Evolutionary conservation across 2,113 vertebrate genomes (phyloP).

Genomic region (Apteryx mantelli): DNA sequence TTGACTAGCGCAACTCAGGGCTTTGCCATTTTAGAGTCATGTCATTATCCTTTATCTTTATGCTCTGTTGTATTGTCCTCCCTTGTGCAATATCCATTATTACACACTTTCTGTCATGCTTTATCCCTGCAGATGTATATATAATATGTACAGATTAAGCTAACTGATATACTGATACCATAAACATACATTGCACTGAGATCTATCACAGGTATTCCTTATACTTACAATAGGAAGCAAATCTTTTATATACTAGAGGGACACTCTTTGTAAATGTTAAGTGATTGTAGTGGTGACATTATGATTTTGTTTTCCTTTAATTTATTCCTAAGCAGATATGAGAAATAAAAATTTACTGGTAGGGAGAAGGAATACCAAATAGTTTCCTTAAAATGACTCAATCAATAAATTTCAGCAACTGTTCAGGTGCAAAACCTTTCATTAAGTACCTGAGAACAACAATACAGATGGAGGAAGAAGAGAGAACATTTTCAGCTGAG

Average conservation of each 20-base stretch:
- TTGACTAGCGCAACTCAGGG: neutral
- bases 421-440: neutral
- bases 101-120: neutral
- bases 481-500: neutral
- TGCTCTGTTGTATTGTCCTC: neutral
- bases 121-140: neutral
- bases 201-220: neutral
- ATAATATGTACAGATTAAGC: neutral
- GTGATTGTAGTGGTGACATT: neutral
- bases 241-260: neutral
- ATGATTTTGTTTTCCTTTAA: conserved; percentile 7
- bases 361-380: neutral
- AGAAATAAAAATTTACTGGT: conserved; percentile 23
- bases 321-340: neutral
- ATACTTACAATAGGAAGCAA: neutral
- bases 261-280: neutral
- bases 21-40: neutral
- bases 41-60: conserved; percentile 23
- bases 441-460: neutral
- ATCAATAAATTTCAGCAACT: neutral
- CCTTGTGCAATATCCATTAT: neutral
- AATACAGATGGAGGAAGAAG: neutral
- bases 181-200: neutral
- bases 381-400: neutral
- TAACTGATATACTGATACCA: neutral